Evolutionary conservation across 2,888 invertebrate genomes (phyloP).

Genomic region (Drosophila prolongata): DNA sequence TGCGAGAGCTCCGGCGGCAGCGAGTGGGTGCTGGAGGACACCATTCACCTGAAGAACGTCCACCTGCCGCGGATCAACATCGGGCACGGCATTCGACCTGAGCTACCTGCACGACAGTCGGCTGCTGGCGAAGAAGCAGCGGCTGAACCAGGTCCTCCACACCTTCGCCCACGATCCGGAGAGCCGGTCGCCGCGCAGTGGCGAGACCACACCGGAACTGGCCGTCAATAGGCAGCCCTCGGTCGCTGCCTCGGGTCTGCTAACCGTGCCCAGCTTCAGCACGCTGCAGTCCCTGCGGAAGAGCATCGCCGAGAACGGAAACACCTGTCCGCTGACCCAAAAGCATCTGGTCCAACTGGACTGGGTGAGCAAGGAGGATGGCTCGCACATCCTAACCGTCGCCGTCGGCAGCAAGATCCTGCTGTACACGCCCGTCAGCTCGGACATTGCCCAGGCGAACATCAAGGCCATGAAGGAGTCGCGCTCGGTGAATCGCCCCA

Average conservation of each 20-base stretch:
- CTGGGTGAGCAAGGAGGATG: slow-evolving; percentile 99
- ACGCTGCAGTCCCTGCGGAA: slow-evolving; percentile 94
- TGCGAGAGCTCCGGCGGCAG: slow-evolving; percentile 99
- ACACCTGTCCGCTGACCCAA: slow-evolving; percentile 95
- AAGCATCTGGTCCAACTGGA: slow-evolving; percentile 97
- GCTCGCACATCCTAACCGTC: slow-evolving; percentile 98
- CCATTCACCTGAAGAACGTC: slow-evolving; percentile 96
- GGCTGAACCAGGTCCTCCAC: slow-evolving; percentile 92
- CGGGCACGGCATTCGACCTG: slow-evolving; percentile 93
- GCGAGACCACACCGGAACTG: slow-evolving; percentile 83
- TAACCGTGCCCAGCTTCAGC: slow-evolving; percentile 96
- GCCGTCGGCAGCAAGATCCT: slow-evolving; percentile 97
- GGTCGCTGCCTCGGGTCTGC: slow-evolving; percentile 84
- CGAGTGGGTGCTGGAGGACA: slow-evolving; percentile 97
- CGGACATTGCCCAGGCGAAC: slow-evolving; percentile 97
- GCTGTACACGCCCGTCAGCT: slow-evolving; percentile 96
- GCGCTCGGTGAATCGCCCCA: slow-evolving; percentile 92
- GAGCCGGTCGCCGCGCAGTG: slow-evolving; percentile 86
- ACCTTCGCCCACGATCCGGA: slow-evolving; percentile 91
- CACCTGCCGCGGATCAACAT: slow-evolving; percentile 92
- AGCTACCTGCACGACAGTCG: slow-evolving; percentile 92
- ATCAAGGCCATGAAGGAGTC: slow-evolving; percentile 96
- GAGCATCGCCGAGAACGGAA: slow-evolving; percentile 95
- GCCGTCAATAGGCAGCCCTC: slow-evolving; percentile 65
- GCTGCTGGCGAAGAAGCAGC: slow-evolving; percentile 92